Percentiles rank a stretch among this genome's conserved stretches.
These are phyloP conservation scores for Clarias pachynema DNA, from an alignment of 2,797 vertebrate species.

Conservation along the genomic window DNA sequence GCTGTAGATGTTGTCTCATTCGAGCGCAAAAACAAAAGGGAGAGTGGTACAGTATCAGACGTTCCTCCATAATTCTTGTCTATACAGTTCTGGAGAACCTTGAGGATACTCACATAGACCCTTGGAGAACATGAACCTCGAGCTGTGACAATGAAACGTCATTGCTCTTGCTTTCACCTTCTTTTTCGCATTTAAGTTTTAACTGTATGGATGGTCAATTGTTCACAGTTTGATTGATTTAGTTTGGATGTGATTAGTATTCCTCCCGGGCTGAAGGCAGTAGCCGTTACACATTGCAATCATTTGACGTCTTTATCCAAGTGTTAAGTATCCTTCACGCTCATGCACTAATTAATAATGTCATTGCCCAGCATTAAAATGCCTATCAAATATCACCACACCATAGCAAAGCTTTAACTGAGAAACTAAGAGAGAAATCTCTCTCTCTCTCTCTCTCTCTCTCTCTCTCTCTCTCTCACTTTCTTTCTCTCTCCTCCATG, in stretches of 20 bases:
- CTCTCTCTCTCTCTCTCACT: not conserved
- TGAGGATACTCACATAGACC: not conserved
- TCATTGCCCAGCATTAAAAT: constrained; percentile 66
- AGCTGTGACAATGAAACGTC: not conserved
- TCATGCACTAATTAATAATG: constrained; percentile 75
- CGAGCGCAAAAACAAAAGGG: not conserved
- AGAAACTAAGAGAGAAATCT: not conserved
- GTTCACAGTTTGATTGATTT: constrained; percentile 71
- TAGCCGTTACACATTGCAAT: constrained; percentile 65
- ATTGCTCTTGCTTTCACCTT: not conserved
- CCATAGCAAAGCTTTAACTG: constrained; percentile 25
- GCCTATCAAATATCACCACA: constrained; percentile 59
- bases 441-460: constrained; percentile 16
- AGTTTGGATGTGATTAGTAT: constrained; percentile 65
- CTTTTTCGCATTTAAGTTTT: constrained; percentile 1
- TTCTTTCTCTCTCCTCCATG: not conserved
- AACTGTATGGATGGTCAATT: constrained; percentile 21
- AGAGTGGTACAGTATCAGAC: not conserved
- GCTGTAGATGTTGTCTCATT: not conserved
- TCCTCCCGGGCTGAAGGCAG: constrained; percentile 61
- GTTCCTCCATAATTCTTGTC: not conserved
- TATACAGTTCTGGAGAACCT: not conserved
- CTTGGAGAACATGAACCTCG: not conserved
- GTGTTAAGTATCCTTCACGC: constrained; percentile 75
- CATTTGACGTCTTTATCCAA: constrained; percentile 70